phyloP scores from a whole-genome alignment of 2,797 vertebrate genomes.

The Alauda arvensis region DNA sequence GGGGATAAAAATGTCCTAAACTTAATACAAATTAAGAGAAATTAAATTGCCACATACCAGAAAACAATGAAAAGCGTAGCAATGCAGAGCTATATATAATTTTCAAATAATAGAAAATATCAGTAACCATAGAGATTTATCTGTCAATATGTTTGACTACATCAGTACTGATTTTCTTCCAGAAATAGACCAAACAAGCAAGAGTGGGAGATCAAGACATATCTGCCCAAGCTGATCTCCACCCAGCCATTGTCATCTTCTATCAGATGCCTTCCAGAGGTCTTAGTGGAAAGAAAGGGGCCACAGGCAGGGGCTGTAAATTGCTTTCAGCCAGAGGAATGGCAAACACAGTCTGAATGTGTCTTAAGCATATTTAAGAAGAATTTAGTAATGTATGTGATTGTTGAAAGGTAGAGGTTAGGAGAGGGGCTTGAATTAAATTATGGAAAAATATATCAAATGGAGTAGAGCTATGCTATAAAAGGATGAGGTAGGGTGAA shows the following conservation, averaged over 20 bases:
- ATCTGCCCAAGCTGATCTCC: background rate
- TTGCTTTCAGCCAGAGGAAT: background rate
- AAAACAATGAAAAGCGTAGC: background rate
- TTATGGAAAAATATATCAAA: background rate
- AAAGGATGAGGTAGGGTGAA: background rate
- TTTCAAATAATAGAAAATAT: background rate
- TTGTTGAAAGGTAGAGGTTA: background rate
- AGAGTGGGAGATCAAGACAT: background rate
- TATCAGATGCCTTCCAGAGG: background rate
- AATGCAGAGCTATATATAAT: background rate
- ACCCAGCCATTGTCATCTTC: background rate
- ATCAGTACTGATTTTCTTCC: background rate
- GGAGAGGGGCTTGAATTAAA: background rate
- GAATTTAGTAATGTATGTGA: background rate
- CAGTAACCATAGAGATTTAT: background rate
- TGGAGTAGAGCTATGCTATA: background rate
- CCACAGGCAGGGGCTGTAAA: background rate
- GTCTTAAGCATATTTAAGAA: background rate
- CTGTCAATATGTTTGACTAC: background rate
- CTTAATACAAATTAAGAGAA: background rate
- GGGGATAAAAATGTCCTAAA: background rate
- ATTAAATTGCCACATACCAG: background rate
- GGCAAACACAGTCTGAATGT: background rate
- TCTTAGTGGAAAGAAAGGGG: background rate
- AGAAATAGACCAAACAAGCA: background rate